Evolutionary conservation across 1,140 invertebrate species (phyloP).

Genomic region (Ceratina japonica): DNA sequence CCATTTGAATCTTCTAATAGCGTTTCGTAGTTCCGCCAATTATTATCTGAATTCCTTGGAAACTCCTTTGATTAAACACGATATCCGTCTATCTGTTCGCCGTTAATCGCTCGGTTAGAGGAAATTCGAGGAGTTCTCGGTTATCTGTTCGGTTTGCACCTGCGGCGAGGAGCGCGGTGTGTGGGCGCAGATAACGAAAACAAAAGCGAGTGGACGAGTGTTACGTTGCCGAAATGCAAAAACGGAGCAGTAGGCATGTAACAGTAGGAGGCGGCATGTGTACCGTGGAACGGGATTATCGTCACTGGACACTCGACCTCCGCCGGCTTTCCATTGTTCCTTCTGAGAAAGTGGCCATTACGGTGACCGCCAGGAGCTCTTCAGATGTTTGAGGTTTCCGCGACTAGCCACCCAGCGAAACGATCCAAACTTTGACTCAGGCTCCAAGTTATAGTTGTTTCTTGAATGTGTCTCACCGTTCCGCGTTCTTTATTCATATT

Average conservation of each 20-base stretch:
- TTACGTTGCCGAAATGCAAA: slow-evolving; percentile 54
- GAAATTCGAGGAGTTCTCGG: slow-evolving; percentile 19
- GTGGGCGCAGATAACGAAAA: slow-evolving; percentile 45
- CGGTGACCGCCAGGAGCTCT: not conserved
- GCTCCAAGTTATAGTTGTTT: too few species aligned
- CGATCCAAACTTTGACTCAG: too few species aligned
- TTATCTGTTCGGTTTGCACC: slow-evolving; percentile 35
- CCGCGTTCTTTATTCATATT: too few species aligned
- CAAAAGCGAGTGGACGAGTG: slow-evolving; percentile 19
- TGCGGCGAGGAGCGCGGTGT: slow-evolving; percentile 8
- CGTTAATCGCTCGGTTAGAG: slow-evolving; percentile 4
- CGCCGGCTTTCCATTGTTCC: slow-evolving; percentile 19
- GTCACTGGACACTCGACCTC: slow-evolving; percentile 24
- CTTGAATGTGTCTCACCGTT: too few species aligned
- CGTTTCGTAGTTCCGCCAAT: too few species aligned
- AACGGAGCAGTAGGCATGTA: slow-evolving; percentile 4
- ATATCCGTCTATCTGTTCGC: not conserved
- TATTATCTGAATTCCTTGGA: too few species aligned
- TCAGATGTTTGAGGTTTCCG: not conserved
- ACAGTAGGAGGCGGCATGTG: slow-evolving; percentile 8
- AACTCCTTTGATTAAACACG: not conserved
- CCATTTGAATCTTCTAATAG: too few species aligned
- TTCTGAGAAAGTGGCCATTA: slow-evolving; percentile 31
- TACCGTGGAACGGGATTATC: slow-evolving; percentile 36
- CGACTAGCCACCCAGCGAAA: too few species aligned